phyloP scores from a whole-genome alignment of 2,888 invertebrate species.

The Euzophera pinguis region DNA sequence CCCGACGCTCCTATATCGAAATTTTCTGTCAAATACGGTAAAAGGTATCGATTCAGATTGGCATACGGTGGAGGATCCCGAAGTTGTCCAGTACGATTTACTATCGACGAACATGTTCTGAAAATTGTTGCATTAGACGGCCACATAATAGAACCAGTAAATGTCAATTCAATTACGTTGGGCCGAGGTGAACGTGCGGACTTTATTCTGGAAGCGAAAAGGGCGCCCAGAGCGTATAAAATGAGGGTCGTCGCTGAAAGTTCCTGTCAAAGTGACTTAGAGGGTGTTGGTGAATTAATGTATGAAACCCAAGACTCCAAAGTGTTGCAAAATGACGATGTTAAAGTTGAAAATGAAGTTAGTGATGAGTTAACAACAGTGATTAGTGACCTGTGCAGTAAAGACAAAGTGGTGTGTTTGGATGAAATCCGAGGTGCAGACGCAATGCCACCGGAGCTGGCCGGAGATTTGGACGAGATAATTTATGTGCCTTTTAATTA shows the following conservation, averaged over 20 bases:
- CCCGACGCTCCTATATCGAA: conserved; percentile 58
- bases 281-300: conserved; percentile 77
- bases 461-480: conserved; percentile 68
- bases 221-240: conserved; percentile 78
- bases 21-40: conserved; percentile 79
- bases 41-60: conserved; percentile 83
- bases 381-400: conserved; percentile 63
- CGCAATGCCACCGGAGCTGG: conserved; percentile 74
- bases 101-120: conserved; percentile 82
- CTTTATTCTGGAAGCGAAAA: conserved; percentile 84
- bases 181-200: conserved; percentile 88
- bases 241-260: conserved; percentile 77
- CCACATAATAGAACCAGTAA: conserved; percentile 79
- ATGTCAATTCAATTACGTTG: conserved; percentile 78
- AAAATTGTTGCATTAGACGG: conserved; percentile 86
- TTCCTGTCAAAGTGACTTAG: conserved; percentile 67
- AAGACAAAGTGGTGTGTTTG: conserved; percentile 77
- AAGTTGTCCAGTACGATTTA: conserved; percentile 84
- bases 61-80: conserved; percentile 83
- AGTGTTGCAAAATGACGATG: conserved; percentile 55
- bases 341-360: conserved; percentile 32
- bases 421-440: conserved; percentile 76
- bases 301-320: conserved; percentile 47
- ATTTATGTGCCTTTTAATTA: conserved; percentile 86
- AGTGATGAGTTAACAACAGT: conserved; percentile 62